A percentile compares a stretch with the other conserved stretches of the same genome.
Conservation (phyloP, 2,113 vertebrate genomes). For the Tachysurus fulvidraco region DNA sequence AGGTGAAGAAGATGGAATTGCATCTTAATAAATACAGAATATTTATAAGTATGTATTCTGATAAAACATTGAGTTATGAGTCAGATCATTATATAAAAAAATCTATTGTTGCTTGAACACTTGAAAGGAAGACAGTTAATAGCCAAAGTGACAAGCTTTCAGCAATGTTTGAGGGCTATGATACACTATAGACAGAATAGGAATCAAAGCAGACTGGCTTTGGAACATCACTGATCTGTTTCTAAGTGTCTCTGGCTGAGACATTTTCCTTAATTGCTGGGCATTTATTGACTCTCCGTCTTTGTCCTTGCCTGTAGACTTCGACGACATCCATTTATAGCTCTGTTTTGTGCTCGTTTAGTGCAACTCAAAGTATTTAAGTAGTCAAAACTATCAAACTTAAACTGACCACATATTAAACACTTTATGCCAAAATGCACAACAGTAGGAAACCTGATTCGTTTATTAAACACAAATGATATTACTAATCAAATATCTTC, state of each 20-base stretch:
- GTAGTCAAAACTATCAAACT: not conserved
- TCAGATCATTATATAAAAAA: not conserved
- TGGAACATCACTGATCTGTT: constrained; percentile 10
- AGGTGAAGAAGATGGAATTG: not conserved
- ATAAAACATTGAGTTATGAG: not conserved
- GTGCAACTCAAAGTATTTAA: not conserved
- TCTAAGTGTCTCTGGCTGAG: not conserved
- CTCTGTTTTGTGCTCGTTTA: not conserved
- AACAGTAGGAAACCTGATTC: not conserved
- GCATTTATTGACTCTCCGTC: constrained; percentile 8
- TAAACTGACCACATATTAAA: not conserved
- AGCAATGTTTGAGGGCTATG: not conserved
- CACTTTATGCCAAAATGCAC: not conserved
- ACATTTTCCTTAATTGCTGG: not conserved
- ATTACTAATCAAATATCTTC: not conserved
- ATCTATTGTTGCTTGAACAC: not conserved
- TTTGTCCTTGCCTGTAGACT: constrained; percentile 1
- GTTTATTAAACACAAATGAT: not conserved
- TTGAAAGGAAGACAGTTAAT: not conserved
- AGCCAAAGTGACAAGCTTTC: not conserved
- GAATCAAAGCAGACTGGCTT: not conserved
- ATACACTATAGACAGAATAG: not conserved
- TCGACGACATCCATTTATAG: not conserved
- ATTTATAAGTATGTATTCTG: not conserved
- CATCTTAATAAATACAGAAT: not conserved